These are phyloP conservation scores for Tenthredo notha DNA, from an alignment of 2,888 invertebrate genomes.

Conservation along the genomic window DNA sequence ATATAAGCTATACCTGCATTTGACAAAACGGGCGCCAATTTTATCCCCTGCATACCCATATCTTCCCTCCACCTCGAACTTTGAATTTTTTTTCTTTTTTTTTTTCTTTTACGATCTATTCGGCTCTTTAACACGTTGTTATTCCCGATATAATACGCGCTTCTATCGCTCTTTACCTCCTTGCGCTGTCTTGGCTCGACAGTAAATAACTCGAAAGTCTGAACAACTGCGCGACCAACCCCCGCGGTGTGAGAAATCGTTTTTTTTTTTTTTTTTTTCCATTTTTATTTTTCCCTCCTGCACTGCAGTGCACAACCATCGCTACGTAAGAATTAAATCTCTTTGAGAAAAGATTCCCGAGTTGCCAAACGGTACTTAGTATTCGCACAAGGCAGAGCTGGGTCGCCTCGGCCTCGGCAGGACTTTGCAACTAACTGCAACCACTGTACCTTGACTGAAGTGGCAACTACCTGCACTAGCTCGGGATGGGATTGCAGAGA, in stretches of 20 bases:
- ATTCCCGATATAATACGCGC: not conserved
- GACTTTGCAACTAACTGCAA: slow-evolving; percentile 69
- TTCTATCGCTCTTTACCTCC: not conserved
- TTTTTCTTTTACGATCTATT: not conserved
- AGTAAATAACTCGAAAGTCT: slow-evolving; percentile 18
- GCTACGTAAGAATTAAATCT: slow-evolving; percentile 23
- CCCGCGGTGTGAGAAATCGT: slow-evolving; percentile 27
- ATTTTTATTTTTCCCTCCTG: not conserved
- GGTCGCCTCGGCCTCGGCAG: slow-evolving; percentile 52
- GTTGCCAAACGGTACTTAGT: slow-evolving; percentile 75
- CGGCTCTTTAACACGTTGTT: slow-evolving; percentile 11
- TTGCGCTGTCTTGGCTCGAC: slow-evolving; percentile 9
- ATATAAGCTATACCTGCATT: not conserved
- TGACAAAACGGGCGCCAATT: not conserved
- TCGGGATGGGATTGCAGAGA: slow-evolving; percentile 24
- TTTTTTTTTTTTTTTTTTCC: not conserved
- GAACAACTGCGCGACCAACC: slow-evolving; percentile 2
- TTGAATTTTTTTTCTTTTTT: not conserved
- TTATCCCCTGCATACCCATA: no score
- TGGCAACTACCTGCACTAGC: slow-evolving; percentile 66
- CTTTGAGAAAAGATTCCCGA: slow-evolving; percentile 7
- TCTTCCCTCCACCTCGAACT: not conserved
- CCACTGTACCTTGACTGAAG: slow-evolving; percentile 69
- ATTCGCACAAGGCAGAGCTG: slow-evolving; percentile 65
- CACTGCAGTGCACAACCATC: not conserved